A percentile compares a stretch with the other conserved stretches of the same genome.
Evolutionary conservation across 2,888 invertebrate genomes (phyloP).

Genomic region (Argynnis bischoffii): DNA sequence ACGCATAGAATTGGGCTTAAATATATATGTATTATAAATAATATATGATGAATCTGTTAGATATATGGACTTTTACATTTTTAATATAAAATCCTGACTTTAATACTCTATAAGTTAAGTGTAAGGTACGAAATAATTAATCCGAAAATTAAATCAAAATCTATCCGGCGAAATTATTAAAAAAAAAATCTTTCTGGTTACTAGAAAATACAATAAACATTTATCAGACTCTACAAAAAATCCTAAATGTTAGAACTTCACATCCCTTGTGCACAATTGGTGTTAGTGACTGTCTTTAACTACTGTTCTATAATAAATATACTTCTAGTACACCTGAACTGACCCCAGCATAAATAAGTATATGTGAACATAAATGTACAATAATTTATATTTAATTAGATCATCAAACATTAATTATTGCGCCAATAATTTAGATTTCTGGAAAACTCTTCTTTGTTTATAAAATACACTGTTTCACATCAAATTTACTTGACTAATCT

Average conservation of each 20-base stretch:
- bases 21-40: constrained; percentile 5
- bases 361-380: not conserved
- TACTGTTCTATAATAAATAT: not conserved
- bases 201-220: too few species aligned
- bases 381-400: constrained; percentile 20
- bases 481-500: too few species aligned
- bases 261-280: constrained; percentile 12
- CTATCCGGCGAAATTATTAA: too few species aligned
- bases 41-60: not conserved
- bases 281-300: constrained; percentile 13
- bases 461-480: too few species aligned
- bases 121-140: not conserved
- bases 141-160: constrained; percentile 4
- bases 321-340: constrained; percentile 3
- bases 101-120: too few species aligned
- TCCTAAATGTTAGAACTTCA: not conserved
- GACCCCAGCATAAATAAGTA: constrained; percentile 2
- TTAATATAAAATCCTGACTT: too few species aligned
- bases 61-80: too few species aligned
- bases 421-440: not conserved
- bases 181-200: not conserved
- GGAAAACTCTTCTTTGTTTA: too few species aligned
- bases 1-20: constrained; percentile 3
- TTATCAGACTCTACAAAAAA: not conserved
- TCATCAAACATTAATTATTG: constrained; percentile 5